Evolutionary conservation across 2,797 vertebrate genomes (phyloP).

Genomic region (Neoniphon sammara): DNA sequence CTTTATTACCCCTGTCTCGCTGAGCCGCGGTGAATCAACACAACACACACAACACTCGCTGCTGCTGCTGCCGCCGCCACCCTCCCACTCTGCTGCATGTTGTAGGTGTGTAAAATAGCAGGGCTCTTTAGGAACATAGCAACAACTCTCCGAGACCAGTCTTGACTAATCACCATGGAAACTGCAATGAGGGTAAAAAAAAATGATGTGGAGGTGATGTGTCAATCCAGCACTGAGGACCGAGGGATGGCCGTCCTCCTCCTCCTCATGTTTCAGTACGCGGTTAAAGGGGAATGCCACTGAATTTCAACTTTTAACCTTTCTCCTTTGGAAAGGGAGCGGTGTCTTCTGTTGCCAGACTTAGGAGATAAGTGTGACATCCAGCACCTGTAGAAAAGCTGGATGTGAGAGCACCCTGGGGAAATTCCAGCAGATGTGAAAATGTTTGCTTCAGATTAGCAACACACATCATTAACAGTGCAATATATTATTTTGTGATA

Average conservation of each 20-base stretch:
- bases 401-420: neutral
- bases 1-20: slow-evolving; percentile 71
- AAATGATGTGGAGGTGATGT: slow-evolving; percentile 59
- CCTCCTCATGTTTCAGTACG: neutral
- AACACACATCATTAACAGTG: neutral
- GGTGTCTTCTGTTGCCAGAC: neutral
- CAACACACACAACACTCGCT: neutral
- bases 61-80: neutral
- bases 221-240: slow-evolving; percentile 39
- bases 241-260: slow-evolving; percentile 17
- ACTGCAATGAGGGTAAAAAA: slow-evolving; percentile 64
- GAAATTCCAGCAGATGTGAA: slow-evolving; percentile 9
- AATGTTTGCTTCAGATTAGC: slow-evolving; percentile 2
- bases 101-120: slow-evolving; percentile 64
- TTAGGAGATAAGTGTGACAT: neutral
- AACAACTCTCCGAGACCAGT: slow-evolving; percentile 37
- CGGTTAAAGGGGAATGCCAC: neutral
- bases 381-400: slow-evolving; percentile 18
- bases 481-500: neutral
- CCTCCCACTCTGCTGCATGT: slow-evolving; percentile 48
- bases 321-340: slow-evolving; percentile 6
- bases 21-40: slow-evolving; percentile 35
- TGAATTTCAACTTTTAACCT: neutral
- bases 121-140: slow-evolving; percentile 58
- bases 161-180: slow-evolving; percentile 77